Evolutionary conservation across 1,140 invertebrate species (phyloP).

Genomic region (Agraylea sexmaculata): DNA sequence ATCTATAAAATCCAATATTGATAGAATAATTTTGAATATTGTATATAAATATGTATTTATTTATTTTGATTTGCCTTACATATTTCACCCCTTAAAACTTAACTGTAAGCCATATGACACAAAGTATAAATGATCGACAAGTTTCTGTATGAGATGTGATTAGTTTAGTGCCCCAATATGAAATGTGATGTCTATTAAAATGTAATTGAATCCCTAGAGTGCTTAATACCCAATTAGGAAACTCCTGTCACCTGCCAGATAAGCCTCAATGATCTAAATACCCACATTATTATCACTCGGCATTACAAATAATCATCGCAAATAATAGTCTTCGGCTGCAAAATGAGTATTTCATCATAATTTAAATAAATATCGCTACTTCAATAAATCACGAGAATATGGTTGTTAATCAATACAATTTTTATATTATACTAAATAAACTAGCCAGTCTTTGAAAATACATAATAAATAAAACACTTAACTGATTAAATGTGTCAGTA

Average conservation of each 20-base stretch:
- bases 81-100: background rate
- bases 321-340: conserved; percentile 17
- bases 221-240: conserved; percentile 21
- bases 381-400: background rate
- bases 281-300: conserved; percentile 3
- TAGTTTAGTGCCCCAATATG: background rate
- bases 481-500: no score
- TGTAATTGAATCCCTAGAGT: conserved; percentile 21
- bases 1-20: background rate
- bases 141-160: background rate
- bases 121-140: background rate
- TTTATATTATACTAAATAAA: background rate
- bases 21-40: background rate
- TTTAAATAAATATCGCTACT: background rate
- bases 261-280: conserved; percentile 8
- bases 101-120: background rate
- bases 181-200: conserved; percentile 18
- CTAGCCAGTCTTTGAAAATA: background rate
- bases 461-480: no score
- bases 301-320: conserved; percentile 15
- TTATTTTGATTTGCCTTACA: background rate
- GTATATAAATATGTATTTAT: background rate
- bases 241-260: conserved; percentile 21
- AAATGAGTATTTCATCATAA: no score
- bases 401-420: background rate